Percentiles rank a stretch among this genome's conserved stretches.
These are phyloP conservation scores for Pseudomyrmex dendroicus DNA, from an alignment of 1,140 invertebrate species.

Conservation along the genomic window DNA sequence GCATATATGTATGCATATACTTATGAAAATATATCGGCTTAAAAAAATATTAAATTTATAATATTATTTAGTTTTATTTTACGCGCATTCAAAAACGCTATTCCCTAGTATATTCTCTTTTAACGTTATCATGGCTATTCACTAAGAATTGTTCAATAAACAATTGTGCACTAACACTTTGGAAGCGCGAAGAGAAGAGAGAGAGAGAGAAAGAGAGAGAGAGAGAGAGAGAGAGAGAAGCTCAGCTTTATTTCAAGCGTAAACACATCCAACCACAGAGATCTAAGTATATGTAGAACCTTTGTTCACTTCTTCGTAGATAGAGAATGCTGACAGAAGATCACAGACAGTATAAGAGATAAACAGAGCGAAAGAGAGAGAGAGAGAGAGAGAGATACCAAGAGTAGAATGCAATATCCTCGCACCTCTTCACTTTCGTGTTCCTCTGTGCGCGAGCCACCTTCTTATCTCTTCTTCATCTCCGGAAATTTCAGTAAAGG, in stretches of 20 bases:
- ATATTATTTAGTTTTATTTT: not conserved
- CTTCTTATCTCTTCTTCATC: constrained; percentile 28
- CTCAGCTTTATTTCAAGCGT: constrained; percentile 44
- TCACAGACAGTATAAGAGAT: constrained; percentile 9
- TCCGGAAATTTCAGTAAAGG: constrained; percentile 42
- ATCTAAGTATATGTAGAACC: constrained; percentile 31
- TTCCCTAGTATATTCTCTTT: too few relatives aligned
- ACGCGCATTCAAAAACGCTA: too few relatives aligned
- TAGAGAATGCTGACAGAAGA: constrained; percentile 39
- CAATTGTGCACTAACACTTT: constrained; percentile 27
- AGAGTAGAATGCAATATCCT: constrained; percentile 62
- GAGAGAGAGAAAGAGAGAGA: too few relatives aligned
- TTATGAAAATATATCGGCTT: not conserved
- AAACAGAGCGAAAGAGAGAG: not conserved
- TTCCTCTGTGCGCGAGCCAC: constrained; percentile 37
- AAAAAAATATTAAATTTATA: not conserved
- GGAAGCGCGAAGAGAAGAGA: too few relatives aligned
- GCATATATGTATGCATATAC: too few relatives aligned
- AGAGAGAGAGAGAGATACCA: constrained; percentile 12
- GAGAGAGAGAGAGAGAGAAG: not conserved
- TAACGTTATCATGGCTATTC: constrained; percentile 22
- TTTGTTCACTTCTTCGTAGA: constrained; percentile 35
- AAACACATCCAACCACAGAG: constrained; percentile 33
- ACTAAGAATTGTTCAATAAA: constrained; percentile 10
- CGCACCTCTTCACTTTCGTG: constrained; percentile 45